These are phyloP conservation scores for Polymixis lichenea DNA, from an alignment of 2,888 invertebrate species.

Conservation along the genomic window DNA sequence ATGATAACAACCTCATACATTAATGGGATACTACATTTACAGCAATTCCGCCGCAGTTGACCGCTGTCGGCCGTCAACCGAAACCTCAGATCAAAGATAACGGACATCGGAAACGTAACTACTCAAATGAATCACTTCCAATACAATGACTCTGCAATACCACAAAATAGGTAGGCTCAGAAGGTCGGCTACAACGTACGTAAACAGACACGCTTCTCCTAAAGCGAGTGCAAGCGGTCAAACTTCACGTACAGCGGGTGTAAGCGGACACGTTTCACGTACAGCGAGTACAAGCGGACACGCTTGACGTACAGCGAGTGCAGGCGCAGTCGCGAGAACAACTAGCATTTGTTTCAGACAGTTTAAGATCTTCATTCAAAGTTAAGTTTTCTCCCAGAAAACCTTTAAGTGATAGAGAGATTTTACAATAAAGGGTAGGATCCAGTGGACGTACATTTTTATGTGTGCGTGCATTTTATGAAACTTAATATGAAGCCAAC, in stretches of 20 bases:
- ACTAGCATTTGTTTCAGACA: background rate
- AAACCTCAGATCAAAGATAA: constrained; percentile 45
- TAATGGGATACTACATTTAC: constrained; percentile 12
- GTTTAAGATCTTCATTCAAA: no score
- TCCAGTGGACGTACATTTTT: background rate
- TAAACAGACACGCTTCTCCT: background rate
- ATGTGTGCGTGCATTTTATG: background rate
- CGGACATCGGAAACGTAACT: constrained; percentile 42
- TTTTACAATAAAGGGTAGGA: background rate
- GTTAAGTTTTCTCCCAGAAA: background rate
- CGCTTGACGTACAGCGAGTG: no score
- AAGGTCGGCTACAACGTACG: background rate
- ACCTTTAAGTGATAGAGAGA: background rate
- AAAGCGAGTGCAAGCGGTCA: no score
- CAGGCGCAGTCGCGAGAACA: background rate
- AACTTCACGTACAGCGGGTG: no score
- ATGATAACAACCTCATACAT: background rate
- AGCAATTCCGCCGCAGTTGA: constrained; percentile 19
- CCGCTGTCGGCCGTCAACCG: constrained; percentile 48
- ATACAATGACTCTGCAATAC: constrained; percentile 13
- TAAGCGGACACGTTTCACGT: background rate
- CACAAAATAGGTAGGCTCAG: background rate
- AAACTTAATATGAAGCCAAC: background rate
- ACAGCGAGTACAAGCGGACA: no score
- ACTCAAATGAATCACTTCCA: constrained; percentile 28